Percentiles rank a stretch among this genome's conserved stretches.
Conservation (phyloP, 2,113 vertebrate species). For the Desmodus rotundus region DNA sequence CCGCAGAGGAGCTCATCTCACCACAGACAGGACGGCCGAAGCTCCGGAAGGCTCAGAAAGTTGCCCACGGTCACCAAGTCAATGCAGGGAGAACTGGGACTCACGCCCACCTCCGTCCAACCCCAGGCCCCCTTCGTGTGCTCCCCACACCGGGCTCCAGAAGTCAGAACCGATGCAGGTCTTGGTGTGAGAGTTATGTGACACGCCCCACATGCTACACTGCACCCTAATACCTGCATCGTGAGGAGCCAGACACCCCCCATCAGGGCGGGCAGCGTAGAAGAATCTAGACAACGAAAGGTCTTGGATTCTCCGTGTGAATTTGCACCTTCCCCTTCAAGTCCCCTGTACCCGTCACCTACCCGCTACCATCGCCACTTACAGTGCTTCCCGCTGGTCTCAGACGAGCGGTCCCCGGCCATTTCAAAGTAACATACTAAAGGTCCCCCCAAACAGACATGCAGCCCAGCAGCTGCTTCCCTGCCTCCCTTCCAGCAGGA, state of each 20-base stretch:
- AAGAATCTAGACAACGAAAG: not conserved
- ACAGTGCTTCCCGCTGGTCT: not conserved
- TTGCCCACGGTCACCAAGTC: not conserved
- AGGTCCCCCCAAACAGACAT: not conserved
- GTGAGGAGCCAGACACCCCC: too few species aligned
- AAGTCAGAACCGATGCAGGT: not conserved
- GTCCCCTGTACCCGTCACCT: not conserved
- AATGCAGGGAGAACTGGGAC: not conserved
- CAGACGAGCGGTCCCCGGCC: not conserved
- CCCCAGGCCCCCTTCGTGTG: not conserved
- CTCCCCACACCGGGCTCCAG: not conserved
- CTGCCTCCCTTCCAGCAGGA: not conserved
- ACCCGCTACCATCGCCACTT: not conserved
- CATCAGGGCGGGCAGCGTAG: not conserved
- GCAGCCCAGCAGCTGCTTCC: not conserved
- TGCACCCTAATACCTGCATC: not conserved
- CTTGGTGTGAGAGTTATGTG: not conserved
- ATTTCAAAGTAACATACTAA: not conserved
- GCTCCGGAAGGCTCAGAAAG: not conserved
- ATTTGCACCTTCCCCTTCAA: not conserved
- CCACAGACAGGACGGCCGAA: not conserved
- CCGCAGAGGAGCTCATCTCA: not conserved
- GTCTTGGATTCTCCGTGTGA: not conserved
- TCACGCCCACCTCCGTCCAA: not conserved
- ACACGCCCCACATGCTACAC: too few species aligned